Percentiles rank a stretch among this genome's conserved stretches.
Conservation (phyloP, 2,797 vertebrate species). For the Gymnoscopelus microlampas region DNA sequence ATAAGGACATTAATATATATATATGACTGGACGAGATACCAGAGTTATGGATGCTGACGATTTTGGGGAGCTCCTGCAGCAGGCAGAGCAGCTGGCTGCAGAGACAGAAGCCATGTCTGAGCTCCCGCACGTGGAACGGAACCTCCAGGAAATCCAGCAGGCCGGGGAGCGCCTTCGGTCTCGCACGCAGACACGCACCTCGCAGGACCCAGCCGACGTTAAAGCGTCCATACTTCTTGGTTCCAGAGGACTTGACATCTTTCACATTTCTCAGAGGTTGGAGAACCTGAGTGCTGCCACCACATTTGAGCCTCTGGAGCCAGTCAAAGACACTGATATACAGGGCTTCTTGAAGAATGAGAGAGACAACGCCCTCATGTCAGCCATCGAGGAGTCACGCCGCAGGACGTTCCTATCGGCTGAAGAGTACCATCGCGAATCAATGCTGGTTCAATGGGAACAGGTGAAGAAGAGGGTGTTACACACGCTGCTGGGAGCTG, state of each 20-base stretch:
- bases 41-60: conserved; percentile 91
- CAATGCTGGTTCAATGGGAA: conserved; percentile 99
- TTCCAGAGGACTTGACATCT: conserved; percentile 94
- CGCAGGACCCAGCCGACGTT: conserved; percentile 95
- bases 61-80: conserved; percentile 96
- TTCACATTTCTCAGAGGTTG: conserved; percentile 95
- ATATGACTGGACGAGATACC: background rate
- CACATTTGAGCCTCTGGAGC: conserved; percentile 96
- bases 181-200: conserved; percentile 92
- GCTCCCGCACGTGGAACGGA: conserved; percentile 94
- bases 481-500: conserved; percentile 94
- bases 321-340: conserved; percentile 97
- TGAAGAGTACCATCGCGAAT: conserved; percentile 96
- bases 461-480: conserved; percentile 98
- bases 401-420: conserved; percentile 96
- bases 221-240: conserved; percentile 98
- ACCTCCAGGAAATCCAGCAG: conserved; percentile 97
- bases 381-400: conserved; percentile 97
- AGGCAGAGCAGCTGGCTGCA: conserved; percentile 96
- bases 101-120: conserved; percentile 96
- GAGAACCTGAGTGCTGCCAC: conserved; percentile 96
- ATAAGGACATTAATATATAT: background rate
- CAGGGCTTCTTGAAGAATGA: conserved; percentile 99
- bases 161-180: conserved; percentile 94
- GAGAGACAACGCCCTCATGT: conserved; percentile 96